These are phyloP conservation scores for Sinocyclocheilus maitianheensis DNA, from an alignment of 2,113 vertebrate genomes.

Conservation along the genomic window DNA sequence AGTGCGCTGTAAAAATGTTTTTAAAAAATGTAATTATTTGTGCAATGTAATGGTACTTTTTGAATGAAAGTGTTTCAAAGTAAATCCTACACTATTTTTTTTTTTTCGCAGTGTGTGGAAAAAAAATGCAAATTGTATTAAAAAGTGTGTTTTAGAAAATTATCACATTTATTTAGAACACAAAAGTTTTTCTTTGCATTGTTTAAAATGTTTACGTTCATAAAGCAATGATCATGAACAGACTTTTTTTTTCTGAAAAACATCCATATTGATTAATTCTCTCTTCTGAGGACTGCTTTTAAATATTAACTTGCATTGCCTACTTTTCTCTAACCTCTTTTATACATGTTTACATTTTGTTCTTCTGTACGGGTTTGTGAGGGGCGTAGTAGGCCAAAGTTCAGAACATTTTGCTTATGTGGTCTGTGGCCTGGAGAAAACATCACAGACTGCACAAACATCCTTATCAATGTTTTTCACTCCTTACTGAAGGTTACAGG, in stretches of 20 bases:
- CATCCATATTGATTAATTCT: constrained; percentile 58
- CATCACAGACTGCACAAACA: constrained; percentile 55
- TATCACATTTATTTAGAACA: not conserved
- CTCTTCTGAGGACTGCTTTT: constrained; percentile 58
- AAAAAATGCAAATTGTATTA: not conserved
- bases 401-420: constrained; percentile 53
- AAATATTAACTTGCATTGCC: constrained; percentile 70
- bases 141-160: not conserved
- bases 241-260: constrained; percentile 50
- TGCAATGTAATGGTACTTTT: not conserved
- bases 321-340: constrained; percentile 18
- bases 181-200: not conserved
- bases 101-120: not conserved
- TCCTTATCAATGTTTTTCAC: constrained; percentile 56
- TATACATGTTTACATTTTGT: constrained; percentile 5
- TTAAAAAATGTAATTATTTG: not conserved
- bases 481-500: constrained; percentile 37
- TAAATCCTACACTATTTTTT: no score
- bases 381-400: constrained; percentile 23
- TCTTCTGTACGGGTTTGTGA: constrained; percentile 17
- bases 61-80: not conserved
- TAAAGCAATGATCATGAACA: not conserved
- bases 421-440: constrained; percentile 33
- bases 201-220: not conserved
- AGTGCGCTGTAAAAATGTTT: no score